Percentiles rank a stretch among this genome's conserved stretches.
phyloP scores from a whole-genome alignment of 1,140 invertebrate genomes.

The Procambarus clarkii region DNA sequence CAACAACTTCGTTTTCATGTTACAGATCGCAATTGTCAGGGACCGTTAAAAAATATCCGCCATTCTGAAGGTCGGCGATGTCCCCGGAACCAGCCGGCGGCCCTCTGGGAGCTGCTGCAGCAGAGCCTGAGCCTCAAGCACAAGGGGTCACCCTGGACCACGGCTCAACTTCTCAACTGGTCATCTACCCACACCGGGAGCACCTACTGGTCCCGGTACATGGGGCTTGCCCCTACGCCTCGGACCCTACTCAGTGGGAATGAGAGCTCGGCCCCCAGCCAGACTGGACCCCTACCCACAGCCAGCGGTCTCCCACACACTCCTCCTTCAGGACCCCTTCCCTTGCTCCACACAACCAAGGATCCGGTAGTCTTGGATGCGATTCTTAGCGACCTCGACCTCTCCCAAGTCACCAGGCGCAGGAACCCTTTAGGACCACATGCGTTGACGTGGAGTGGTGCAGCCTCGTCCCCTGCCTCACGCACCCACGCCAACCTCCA shows the following conservation, averaged over 20 bases:
- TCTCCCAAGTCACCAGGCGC: conserved; percentile 26
- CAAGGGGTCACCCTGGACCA: conserved; percentile 58
- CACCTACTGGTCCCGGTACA: conserved; percentile 42
- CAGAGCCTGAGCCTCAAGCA: conserved; percentile 46
- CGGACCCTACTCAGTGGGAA: neutral
- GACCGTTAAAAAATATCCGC: conserved; percentile 49
- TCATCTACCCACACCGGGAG: conserved; percentile 32
- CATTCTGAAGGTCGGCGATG: conserved; percentile 58
- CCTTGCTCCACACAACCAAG: neutral
- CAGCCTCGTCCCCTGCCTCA: neutral
- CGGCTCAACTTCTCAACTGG: conserved; percentile 50
- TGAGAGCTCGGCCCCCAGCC: neutral
- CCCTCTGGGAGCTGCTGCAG: conserved; percentile 58
- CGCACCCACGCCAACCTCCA: neutral
- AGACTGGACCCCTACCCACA: neutral
- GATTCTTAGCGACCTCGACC: conserved; percentile 19
- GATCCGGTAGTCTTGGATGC: conserved; percentile 13
- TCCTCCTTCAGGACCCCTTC: neutral
- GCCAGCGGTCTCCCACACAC: neutral
- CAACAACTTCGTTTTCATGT: neutral
- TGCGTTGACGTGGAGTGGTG: neutral
- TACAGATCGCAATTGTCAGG: conserved; percentile 57
- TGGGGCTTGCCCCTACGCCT: neutral
- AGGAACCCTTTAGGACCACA: neutral
- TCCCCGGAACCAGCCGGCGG: conserved; percentile 58